Evolutionary conservation across 2,797 vertebrate genomes (phyloP).

Genomic region (Huso huso): DNA sequence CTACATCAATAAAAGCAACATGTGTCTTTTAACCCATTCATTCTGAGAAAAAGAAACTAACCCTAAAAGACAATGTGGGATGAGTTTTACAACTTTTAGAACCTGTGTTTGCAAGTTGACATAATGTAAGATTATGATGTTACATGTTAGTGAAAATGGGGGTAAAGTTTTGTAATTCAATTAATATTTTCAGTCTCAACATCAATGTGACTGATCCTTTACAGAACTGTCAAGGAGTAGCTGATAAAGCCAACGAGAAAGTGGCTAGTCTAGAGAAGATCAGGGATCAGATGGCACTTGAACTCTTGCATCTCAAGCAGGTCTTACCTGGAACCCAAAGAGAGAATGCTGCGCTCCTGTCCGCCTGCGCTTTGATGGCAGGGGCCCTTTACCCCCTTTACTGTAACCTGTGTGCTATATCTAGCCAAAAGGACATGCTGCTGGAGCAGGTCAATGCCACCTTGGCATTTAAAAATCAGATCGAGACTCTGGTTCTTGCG

Average conservation of each 20-base stretch:
- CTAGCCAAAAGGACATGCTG: conserved; percentile 55
- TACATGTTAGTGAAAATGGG: too few species aligned
- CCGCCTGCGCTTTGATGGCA: conserved; percentile 57
- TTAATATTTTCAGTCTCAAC: too few species aligned
- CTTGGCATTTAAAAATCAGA: conserved; percentile 47
- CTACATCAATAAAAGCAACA: too few species aligned
- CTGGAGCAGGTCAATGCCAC: conserved; percentile 47
- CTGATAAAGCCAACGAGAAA: conserved; percentile 56
- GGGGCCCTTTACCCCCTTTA: conserved; percentile 63
- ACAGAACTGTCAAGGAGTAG: conserved; percentile 58
- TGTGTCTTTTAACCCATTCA: too few species aligned
- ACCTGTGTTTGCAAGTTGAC: too few species aligned
- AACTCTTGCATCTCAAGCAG: conserved; percentile 52
- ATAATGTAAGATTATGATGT: too few species aligned
- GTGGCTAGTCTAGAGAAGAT: conserved; percentile 48
- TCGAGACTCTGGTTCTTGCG: conserved; percentile 48
- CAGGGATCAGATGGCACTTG: conserved; percentile 47
- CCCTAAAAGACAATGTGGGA: too few species aligned
- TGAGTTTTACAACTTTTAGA: too few species aligned
- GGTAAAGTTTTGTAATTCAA: too few species aligned
- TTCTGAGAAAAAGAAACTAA: too few species aligned
- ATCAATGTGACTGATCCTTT: conserved; percentile 6
- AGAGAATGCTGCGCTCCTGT: conserved; percentile 24
- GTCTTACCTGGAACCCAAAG: conserved; percentile 18
- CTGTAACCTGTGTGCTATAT: conserved; percentile 45